These are phyloP conservation scores for Pyrrhia umbra DNA, from an alignment of 2,888 invertebrate genomes.

Conservation along the genomic window DNA sequence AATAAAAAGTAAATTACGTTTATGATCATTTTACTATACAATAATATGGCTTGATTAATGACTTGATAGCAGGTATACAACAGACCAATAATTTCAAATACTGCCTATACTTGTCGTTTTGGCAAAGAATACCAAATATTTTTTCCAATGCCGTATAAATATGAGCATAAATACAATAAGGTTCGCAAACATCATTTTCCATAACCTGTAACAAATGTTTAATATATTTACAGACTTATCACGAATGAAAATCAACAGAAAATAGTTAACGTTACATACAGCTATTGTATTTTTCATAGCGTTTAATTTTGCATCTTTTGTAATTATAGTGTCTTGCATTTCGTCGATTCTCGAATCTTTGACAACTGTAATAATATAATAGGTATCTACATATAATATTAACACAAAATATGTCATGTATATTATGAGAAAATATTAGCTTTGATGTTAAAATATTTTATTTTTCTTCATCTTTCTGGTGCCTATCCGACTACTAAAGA, in stretches of 20 bases:
- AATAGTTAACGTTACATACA: slow-evolving; percentile 62
- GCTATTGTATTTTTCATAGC: slow-evolving; percentile 86
- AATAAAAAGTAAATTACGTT: slow-evolving; percentile 30
- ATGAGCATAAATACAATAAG: slow-evolving; percentile 85
- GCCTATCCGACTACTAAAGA: too few relatives aligned
- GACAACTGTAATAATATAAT: slow-evolving; percentile 65
- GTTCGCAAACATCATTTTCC: slow-evolving; percentile 86
- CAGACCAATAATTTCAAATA: slow-evolving; percentile 82
- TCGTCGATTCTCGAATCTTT: slow-evolving; percentile 80
- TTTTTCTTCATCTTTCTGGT: too few relatives aligned
- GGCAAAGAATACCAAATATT: slow-evolving; percentile 82
- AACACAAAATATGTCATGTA: not conserved
- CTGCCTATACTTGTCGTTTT: slow-evolving; percentile 83
- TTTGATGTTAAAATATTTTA: too few relatives aligned
- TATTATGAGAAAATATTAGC: too few relatives aligned
- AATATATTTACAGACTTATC: not conserved
- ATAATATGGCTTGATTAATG: not conserved
- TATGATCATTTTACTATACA: not conserved
- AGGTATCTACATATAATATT: not conserved
- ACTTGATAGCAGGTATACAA: slow-evolving; percentile 7
- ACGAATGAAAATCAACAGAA: not conserved
- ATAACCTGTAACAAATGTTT: slow-evolving; percentile 74
- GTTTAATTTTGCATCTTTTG: slow-evolving; percentile 84
- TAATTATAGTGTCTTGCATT: slow-evolving; percentile 79
- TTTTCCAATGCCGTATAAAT: slow-evolving; percentile 86